Conservation (phyloP, 2,113 vertebrate genomes). For the Myrmophylax atrothorax region DNA sequence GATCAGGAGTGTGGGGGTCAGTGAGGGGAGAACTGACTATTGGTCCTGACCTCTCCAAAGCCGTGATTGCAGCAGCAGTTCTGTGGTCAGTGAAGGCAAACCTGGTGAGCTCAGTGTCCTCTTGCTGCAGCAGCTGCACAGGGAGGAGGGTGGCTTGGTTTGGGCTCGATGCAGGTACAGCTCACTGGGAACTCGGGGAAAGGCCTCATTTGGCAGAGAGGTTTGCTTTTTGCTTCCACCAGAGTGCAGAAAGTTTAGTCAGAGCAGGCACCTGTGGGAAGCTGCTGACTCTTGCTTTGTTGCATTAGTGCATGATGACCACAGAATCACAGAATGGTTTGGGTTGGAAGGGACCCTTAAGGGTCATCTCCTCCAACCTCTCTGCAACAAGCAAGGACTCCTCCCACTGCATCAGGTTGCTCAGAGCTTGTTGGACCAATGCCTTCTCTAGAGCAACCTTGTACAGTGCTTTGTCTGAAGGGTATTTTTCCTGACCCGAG, state of each 20-base stretch:
- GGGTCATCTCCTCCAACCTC: accelerated
- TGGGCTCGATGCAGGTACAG: background rate
- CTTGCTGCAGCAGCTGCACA: background rate
- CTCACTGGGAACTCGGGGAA: background rate
- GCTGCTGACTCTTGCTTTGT: accelerated
- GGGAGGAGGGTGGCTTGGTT: accelerated
- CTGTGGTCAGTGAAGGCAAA: background rate
- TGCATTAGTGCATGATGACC: background rate
- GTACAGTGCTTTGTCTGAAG: background rate
- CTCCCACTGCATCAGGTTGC: background rate
- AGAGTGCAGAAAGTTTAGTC: background rate
- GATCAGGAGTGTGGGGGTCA: background rate
- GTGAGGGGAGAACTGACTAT: accelerated
- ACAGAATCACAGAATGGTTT: accelerated
- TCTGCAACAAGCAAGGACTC: background rate
- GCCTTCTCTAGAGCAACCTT: background rate
- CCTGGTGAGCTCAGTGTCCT: accelerated
- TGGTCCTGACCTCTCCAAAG: accelerated
- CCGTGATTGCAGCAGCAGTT: accelerated
- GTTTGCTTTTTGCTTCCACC: background rate
- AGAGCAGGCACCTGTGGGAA: background rate
- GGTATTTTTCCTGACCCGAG: background rate
- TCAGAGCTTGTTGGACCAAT: accelerated
- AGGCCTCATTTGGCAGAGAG: background rate
- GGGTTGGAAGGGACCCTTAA: background rate